Evolutionary conservation across 2,888 invertebrate genomes (phyloP), one percentile per base, ranked within the genome.

Genomic region (Tinea pellionella): DNA sequence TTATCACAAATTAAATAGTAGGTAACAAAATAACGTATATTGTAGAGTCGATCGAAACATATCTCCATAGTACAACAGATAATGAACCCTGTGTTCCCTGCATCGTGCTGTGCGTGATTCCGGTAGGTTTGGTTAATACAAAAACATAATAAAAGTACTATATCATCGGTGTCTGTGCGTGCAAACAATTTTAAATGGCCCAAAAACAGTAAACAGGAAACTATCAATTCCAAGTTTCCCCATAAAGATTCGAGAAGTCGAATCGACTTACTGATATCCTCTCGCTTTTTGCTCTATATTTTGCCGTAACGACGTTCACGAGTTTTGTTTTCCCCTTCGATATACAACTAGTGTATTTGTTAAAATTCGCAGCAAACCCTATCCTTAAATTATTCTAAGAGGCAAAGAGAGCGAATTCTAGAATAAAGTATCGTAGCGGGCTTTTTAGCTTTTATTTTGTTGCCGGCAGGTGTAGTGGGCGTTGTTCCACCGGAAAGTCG

Each of bases 401-500:
- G 47, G 47, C 47, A 47, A 47, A 15, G 47, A 47, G 47, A 47
- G 53, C 53, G 18, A 53, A 53, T 24, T 18, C 24, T 24, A 53
- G 12, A 53, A 2, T 53, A 53, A 24, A 24, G 11, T 53, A 71
- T 70, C 73, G 77, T 77, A 74, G 77, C 77, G 72, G 75, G 80
- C 79, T 83, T 84, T 85, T 79, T 84, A 85, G 85, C 78, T 74
- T 79, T 67, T 66, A 78, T 85, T 87, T 87, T 88, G 78, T 87
- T 85, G 81, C 81, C 78, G 78, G 78, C 88, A 89, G 89, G 89
- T 89, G 80, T 90, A 81, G 89, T 90, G 88, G 89, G 90, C 84
- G 88, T 90, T 71, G 79, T 90, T 80, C 79, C 83, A 71, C 87
- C 90, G 82, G 90, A 91, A 83, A 89, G 88, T 82, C 88, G 89